phyloP scores from a whole-genome alignment of 1,140 invertebrate genomes.

The Pinna nobilis region DNA sequence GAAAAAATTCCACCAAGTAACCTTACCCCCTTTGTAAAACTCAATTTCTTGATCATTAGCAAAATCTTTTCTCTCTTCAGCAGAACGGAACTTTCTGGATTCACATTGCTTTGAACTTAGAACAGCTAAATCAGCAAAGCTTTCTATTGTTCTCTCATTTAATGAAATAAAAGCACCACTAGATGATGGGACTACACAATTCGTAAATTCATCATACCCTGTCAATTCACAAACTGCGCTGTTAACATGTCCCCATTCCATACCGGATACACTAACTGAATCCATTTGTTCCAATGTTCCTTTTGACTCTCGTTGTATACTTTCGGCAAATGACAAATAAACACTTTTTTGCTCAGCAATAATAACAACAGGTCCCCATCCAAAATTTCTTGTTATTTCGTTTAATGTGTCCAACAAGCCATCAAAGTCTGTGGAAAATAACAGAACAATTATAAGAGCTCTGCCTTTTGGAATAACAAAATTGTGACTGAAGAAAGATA shows the following conservation, averaged over 20 bases:
- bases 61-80: constrained; percentile 12
- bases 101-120: constrained; percentile 30
- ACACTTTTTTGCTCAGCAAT: constrained; percentile 12
- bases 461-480: constrained; percentile 30
- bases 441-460: constrained; percentile 17
- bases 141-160: constrained; percentile 23
- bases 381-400: constrained; percentile 23
- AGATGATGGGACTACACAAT: constrained; percentile 9
- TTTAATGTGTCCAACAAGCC: constrained; percentile 29
- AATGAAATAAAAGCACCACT: constrained; percentile 2
- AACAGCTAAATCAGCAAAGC: constrained; percentile 19
- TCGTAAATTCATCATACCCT: constrained; percentile 5
- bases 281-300: not conserved
- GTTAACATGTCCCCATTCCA: constrained; percentile 24
- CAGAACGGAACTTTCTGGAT: constrained; percentile 9
- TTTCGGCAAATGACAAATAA: constrained; percentile 1
- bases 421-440: constrained; percentile 33
- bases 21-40: constrained; percentile 29
- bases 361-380: constrained; percentile 26
- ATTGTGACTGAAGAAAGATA: constrained; percentile 30
- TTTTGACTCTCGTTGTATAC: not conserved
- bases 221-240: not conserved
- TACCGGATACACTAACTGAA: not conserved
- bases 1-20: constrained; percentile 35
- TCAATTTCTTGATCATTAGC: constrained; percentile 8